Evolutionary conservation across 2,113 vertebrate genomes (phyloP), one percentile per base, ranked within the genome.

Genomic region (Tragelaphus imberbis): DNA sequence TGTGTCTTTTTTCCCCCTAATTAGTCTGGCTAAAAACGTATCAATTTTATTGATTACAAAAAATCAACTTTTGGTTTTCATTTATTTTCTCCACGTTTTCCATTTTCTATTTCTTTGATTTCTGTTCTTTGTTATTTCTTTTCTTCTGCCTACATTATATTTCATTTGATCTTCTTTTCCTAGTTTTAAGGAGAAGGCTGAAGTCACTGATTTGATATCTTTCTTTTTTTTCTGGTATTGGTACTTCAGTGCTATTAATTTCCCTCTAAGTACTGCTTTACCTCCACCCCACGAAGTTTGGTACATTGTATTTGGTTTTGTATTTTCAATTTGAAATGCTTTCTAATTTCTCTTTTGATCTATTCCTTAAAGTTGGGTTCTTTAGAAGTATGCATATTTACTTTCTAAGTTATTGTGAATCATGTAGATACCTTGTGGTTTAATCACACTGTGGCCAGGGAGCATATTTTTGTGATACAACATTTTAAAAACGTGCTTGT

Each of bases 1-100:
- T 25, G 47, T 19, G 3, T 55, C 12, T 27, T 17, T 28, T 53
- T 6, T 40, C 1, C 9, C 27, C 9, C 15, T 0, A 1, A 11
- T 75, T 47, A 71, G 11, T 27, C 5, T 75, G 53, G 59, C 58
- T 55, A 63, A 85, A 25, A 36, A 19, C 12, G 14, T 25, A 19
- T 44, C 6, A 5, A 1, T n/a, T n/a, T 90, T 21, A n/a, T 36
- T 56, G 33, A 80, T 89, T 21, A 47, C 17, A 33, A 33, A 80
- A 36, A n/a, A 53, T 33, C 14, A 10, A 7, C 12, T 49, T 81
- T 84, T 30, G 55, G 16, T 33, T 36, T 84, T 55, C n/a, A 10
- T 19, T 55, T 25, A 12, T 81, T 40, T 65, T 84, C 79, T 53
- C 55, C 51, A 1, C 23, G 21, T 2, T 80, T 71, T 75, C 56